A percentile compares a stretch with the other conserved stretches of the same genome.
Evolutionary conservation across 1,140 invertebrate genomes (phyloP).

Genomic region (Lineus longissimus): DNA sequence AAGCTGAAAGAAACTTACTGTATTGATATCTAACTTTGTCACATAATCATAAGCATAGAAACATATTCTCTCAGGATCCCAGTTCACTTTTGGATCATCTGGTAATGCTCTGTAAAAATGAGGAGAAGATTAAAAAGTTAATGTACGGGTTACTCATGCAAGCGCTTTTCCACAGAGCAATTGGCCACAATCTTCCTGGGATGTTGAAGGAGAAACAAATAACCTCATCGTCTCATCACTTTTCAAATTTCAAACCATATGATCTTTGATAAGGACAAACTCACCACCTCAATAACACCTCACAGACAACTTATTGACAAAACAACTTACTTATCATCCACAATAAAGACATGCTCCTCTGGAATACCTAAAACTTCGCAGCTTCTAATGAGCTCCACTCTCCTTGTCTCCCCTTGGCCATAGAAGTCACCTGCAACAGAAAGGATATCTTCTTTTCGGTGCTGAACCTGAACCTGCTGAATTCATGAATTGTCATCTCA

Average conservation of each 20-base stretch:
- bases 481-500: too few relatives aligned
- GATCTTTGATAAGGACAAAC: too few relatives aligned
- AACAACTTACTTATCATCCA: constrained; percentile 42
- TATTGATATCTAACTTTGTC: constrained; percentile 63
- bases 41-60: constrained; percentile 9
- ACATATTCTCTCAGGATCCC: constrained; percentile 64
- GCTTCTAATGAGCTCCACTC: constrained; percentile 74
- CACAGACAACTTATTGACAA: too few relatives aligned
- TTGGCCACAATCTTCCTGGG: too few relatives aligned
- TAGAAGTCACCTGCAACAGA: constrained; percentile 66
- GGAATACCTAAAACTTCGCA: constrained; percentile 74
- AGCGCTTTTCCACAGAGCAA: background rate
- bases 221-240: too few relatives aligned
- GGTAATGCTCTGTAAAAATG: constrained; percentile 57
- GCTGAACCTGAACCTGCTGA: too few relatives aligned
- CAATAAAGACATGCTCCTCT: constrained; percentile 68
- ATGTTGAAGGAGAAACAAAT: too few relatives aligned
- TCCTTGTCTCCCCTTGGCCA: constrained; percentile 65
- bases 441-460: too few relatives aligned
- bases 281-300: too few relatives aligned
- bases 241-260: too few relatives aligned
- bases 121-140: constrained; percentile 13
- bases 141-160: too few relatives aligned
- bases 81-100: constrained; percentile 70
- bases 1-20: constrained; percentile 45